These are phyloP conservation scores for Anticlea derivata DNA, from an alignment of 2,888 invertebrate species.

Conservation along the genomic window DNA sequence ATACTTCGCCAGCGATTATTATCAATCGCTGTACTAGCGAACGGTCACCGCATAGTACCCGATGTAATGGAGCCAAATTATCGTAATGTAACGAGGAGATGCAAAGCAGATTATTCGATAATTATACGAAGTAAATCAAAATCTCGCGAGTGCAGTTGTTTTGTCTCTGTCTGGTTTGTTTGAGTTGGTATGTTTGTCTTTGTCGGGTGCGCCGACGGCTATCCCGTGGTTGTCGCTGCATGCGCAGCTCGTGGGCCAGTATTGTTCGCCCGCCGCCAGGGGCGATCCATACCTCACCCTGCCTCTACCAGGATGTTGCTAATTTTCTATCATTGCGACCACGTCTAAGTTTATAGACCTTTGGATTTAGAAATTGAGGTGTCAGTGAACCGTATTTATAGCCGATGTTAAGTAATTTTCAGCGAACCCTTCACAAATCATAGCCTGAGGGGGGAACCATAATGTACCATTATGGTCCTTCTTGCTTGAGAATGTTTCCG, in stretches of 20 bases:
- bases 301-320: constrained; percentile 79
- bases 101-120: constrained; percentile 83
- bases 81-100: constrained; percentile 82
- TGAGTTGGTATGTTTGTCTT: constrained; percentile 45
- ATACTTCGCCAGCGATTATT: constrained; percentile 83
- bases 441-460: constrained; percentile 47
- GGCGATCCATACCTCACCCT: constrained; percentile 76
- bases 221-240: constrained; percentile 57
- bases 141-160: constrained; percentile 60
- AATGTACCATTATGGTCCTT: constrained; percentile 28
- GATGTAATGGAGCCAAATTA: constrained; percentile 81
- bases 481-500: constrained; percentile 28
- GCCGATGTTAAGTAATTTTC: constrained; percentile 51
- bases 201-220: constrained; percentile 58
- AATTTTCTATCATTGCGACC: constrained; percentile 82
- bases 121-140: constrained; percentile 81
- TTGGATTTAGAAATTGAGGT: constrained; percentile 77
- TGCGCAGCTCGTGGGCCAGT: constrained; percentile 57
- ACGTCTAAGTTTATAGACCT: constrained; percentile 75
- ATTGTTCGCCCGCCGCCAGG: constrained; percentile 69
- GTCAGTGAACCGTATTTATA: constrained; percentile 76
- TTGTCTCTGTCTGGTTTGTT: constrained; percentile 52
- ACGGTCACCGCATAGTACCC: constrained; percentile 80
- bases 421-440: constrained; percentile 55
- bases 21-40: constrained; percentile 80